A percentile compares a stretch with the other conserved stretches of the same genome.
phyloP scores from a whole-genome alignment of 2,797 vertebrate genomes.

The Acipenser transmontanus region DNA sequence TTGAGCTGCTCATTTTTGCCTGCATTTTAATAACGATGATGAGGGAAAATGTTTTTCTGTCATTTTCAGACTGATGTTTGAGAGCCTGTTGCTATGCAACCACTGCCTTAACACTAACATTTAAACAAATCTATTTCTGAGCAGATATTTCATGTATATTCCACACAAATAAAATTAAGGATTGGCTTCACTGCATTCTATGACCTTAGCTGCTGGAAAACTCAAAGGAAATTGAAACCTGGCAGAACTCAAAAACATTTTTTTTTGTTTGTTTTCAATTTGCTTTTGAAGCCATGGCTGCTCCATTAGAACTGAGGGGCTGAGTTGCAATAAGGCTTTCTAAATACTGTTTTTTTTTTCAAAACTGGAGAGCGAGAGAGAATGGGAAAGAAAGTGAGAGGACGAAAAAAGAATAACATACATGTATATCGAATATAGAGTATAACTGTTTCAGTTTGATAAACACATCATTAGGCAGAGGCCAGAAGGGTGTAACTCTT shows the following conservation, averaged over 20 bases:
- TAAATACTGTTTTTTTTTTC: too few relatives aligned
- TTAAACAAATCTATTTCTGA: slow-evolving; percentile 14
- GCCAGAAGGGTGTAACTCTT: slow-evolving; percentile 7
- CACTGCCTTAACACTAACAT: slow-evolving; percentile 4
- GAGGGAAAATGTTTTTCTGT: slow-evolving; percentile 8
- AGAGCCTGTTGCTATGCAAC: slow-evolving; percentile 17
- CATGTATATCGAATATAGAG: too few relatives aligned
- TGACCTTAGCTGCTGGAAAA: slow-evolving; percentile 17
- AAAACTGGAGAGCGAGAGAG: too few relatives aligned
- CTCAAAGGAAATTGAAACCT: slow-evolving; percentile 24
- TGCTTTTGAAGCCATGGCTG: too few relatives aligned
- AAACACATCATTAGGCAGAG: slow-evolving; percentile 17
- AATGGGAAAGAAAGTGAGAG: too few relatives aligned
- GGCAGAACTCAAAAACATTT: not conserved
- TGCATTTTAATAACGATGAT: not conserved
- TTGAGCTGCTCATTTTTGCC: too few relatives aligned
- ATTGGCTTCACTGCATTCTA: slow-evolving; percentile 12
- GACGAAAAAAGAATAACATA: too few relatives aligned
- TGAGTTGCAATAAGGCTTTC: too few relatives aligned
- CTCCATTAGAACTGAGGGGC: too few relatives aligned
- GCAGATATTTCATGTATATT: not conserved
- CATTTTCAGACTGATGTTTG: not conserved
- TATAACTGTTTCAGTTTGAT: slow-evolving; percentile 10
- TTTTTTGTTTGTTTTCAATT: not conserved
- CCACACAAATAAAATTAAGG: slow-evolving; percentile 18